Conservation (phyloP, 64 coral and sea anemone species). For the Pachyseris speciosa region DNA sequence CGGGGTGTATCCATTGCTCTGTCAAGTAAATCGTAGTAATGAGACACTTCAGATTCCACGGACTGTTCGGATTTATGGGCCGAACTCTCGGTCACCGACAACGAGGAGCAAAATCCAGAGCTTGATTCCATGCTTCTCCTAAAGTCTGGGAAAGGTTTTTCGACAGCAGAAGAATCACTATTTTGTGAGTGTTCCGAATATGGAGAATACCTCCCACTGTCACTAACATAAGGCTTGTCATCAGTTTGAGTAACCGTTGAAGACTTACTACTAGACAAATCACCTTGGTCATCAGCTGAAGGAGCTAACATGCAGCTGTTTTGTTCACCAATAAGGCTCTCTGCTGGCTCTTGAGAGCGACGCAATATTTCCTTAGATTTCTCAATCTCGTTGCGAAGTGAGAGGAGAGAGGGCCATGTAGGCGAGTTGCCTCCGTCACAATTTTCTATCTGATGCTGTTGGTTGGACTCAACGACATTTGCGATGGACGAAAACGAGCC, state of each 20-base stretch:
- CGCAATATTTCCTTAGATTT: neutral
- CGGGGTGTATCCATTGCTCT: neutral
- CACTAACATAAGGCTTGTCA: neutral
- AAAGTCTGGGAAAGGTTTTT: neutral
- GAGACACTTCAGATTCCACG: neutral
- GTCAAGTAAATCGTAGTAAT: conserved; percentile 21
- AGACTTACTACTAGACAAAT: neutral
- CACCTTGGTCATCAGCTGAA: too few species aligned
- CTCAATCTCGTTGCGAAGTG: neutral
- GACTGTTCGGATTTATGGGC: neutral
- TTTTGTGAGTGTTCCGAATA: neutral
- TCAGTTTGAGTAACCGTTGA: neutral
- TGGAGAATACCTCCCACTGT: neutral
- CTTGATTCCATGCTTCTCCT: neutral
- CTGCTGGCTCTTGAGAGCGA: neutral
- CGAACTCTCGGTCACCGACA: neutral
- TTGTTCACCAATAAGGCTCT: too few species aligned
- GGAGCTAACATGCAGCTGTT: too few species aligned
- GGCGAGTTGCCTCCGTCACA: neutral
- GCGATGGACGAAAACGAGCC: conserved; percentile 3
- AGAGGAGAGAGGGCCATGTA: neutral
- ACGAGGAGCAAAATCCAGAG: conserved; percentile 3
- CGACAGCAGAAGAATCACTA: neutral
- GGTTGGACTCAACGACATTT: neutral
- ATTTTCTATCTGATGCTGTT: neutral